These are phyloP conservation scores for Drosophila eugracilis DNA, from an alignment of 1,140 invertebrate species.

Conservation along the genomic window DNA sequence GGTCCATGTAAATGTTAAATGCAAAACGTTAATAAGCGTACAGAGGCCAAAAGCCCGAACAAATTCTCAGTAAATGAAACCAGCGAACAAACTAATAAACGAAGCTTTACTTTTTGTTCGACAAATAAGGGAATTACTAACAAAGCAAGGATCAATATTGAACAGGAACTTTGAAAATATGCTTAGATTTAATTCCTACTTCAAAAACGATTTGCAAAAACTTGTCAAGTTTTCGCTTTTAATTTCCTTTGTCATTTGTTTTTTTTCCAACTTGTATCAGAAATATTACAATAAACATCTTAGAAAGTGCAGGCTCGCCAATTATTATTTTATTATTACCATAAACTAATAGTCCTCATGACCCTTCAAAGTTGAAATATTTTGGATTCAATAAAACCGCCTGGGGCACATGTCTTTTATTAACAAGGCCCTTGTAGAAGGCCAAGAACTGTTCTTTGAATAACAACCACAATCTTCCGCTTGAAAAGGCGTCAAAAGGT, in stretches of 20 bases:
- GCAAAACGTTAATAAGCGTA: constrained; percentile 60
- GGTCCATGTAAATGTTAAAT: constrained; percentile 51
- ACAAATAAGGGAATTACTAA: not conserved
- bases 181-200: too few species aligned
- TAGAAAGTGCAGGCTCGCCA: too few species aligned
- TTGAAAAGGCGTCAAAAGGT: constrained; percentile 9
- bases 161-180: too few species aligned
- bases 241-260: too few species aligned
- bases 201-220: too few species aligned
- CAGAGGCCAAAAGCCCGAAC: constrained; percentile 5
- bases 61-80: not conserved
- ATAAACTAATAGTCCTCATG: not conserved
- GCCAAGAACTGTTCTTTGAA: constrained; percentile 15
- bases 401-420: not conserved
- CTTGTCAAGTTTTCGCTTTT: too few species aligned
- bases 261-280: too few species aligned
- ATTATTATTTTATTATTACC: not conserved
- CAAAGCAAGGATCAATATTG: too few species aligned
- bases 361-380: too few species aligned
- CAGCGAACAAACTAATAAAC: constrained; percentile 6
- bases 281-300: too few species aligned
- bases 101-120: not conserved
- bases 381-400: constrained; percentile 4
- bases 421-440: not conserved
- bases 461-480: constrained; percentile 22